Percentiles rank a stretch among this genome's conserved stretches.
Evolutionary conservation across 2,888 invertebrate genomes (phyloP).

Genomic region (Periphyllus acericola): DNA sequence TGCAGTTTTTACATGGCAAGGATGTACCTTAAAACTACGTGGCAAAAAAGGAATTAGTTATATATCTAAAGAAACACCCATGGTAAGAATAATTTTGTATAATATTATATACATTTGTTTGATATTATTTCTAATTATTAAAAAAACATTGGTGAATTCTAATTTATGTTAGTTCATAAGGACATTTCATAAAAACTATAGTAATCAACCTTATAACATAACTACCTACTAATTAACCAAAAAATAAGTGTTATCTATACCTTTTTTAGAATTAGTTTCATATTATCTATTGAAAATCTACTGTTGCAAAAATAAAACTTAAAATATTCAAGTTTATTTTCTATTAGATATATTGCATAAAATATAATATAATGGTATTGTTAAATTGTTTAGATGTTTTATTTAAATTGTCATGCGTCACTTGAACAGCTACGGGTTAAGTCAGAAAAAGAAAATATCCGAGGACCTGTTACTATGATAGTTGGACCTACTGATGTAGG

Average conservation of each 20-base stretch:
- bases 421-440: constrained; percentile 87
- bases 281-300: no score
- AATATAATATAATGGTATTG: constrained; percentile 1
- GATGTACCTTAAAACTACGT: constrained; percentile 81
- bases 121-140: no score
- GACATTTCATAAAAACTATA: no score
- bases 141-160: no score
- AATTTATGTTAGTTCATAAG: no score
- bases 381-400: constrained; percentile 73
- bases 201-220: no score
- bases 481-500: constrained; percentile 97
- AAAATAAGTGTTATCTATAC: no score
- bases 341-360: background rate
- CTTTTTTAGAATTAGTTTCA: no score
- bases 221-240: no score
- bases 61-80: constrained; percentile 95
- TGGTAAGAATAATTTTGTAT: constrained; percentile 71
- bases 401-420: constrained; percentile 94
- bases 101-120: no score
- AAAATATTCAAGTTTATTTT: no score
- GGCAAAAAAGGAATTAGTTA: constrained; percentile 92
- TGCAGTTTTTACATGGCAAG: constrained; percentile 96
- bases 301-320: no score
- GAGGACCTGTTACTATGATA: constrained; percentile 88
- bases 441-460: constrained; percentile 78